Evolutionary conservation across 2,888 invertebrate genomes (phyloP), one percentile per base, ranked within the genome.

Genomic region (Melitaea athalia): DNA sequence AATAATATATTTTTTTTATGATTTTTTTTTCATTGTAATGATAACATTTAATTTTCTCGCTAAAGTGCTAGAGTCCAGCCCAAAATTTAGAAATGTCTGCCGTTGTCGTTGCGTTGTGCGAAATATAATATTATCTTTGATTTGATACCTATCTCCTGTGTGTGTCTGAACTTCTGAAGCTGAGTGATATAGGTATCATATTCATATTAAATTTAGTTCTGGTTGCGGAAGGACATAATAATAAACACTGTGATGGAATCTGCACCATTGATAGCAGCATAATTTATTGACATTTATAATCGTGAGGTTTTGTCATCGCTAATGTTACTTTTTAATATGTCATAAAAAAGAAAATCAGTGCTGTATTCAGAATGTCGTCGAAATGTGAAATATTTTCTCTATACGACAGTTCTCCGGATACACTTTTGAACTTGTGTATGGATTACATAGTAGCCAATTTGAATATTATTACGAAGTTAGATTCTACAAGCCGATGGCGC

Each of bases 401-500:
- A 61, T 83, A 84, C 76, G 87, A 89, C 68, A 86, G 81, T 74
- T 82, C 79, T 55, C 95, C 96, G 14, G 95, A 95, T 72, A 88
- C 94, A 7, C 87, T 96, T 65, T 88, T 95, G 50, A 94, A 95
- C 75, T 89, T 95, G 64, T 95, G 95, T 82, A 93, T 95, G 84
- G 93, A 94, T 70, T 94, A 88, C 76, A 93, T 96, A 69, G 93
- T 95, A 60, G 89, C 92, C 70, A 93, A 96, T 86, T 85, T 96
- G 70, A 93, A 94, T 75, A 93, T 93, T 43, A 94, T 96, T 75
- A 94, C 95, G 74, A 89, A 85, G 71, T 80, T 85, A 68, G 93
- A 93, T 76, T 85, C 88, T 12, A 76, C 77, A 52, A 89, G 83
- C 66, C 89, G 93, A 74, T 91, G 92, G 81, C 84, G 86, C 62